Conservation (phyloP, 2,888 invertebrate genomes). For the Eupeodes latifasciatus region DNA sequence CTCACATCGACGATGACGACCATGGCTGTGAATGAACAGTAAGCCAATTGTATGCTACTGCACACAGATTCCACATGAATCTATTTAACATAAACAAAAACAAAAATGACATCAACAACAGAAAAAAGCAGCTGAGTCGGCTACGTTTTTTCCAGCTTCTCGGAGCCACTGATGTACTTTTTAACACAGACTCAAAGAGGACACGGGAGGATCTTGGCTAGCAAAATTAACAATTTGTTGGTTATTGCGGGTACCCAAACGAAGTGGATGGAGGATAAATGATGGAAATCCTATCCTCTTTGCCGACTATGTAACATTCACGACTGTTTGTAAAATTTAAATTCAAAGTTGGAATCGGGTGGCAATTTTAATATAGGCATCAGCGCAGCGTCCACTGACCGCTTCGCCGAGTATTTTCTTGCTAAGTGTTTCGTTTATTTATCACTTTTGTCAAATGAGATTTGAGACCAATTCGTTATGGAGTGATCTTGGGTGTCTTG, state of each 20-base stretch:
- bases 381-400: not conserved
- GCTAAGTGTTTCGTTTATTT: slow-evolving; percentile 4
- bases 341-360: not conserved
- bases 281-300: slow-evolving; percentile 12
- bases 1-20: no score
- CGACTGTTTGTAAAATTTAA: not conserved
- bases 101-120: not conserved
- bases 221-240: slow-evolving; percentile 17
- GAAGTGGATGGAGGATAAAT: not conserved
- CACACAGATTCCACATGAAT: slow-evolving; percentile 2
- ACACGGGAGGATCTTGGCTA: not conserved
- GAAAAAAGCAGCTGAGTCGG: not conserved
- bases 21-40: no score
- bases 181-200: not conserved
- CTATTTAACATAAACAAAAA: not conserved
- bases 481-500: slow-evolving; percentile 10
- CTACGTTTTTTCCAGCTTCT: not conserved
- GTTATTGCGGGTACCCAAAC: not conserved
- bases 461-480: slow-evolving; percentile 11
- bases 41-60: no score
- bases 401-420: not conserved
- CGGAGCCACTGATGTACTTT: not conserved
- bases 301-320: not conserved
- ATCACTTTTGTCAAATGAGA: slow-evolving; percentile 8
- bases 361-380: slow-evolving; percentile 6